Evolutionary conservation across 1,140 invertebrate genomes (phyloP), one percentile per base, ranked within the genome.

Genomic region (Pararge aegeria): DNA sequence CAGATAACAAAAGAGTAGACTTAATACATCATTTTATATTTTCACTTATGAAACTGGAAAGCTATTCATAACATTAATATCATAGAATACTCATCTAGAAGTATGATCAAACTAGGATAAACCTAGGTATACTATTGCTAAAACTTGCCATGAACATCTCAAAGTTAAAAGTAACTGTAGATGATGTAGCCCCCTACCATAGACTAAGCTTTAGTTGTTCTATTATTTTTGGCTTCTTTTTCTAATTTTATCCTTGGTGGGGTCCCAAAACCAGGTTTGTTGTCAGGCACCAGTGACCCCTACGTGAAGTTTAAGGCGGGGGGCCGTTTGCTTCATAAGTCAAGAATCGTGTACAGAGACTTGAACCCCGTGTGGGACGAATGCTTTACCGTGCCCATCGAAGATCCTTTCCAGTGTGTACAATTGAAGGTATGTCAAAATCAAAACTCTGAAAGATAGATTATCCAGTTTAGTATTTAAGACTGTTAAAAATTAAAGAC

Each of bases 231-330:
- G 64, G 79, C 83, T 89, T 86, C 61, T 86, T 87, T 63, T 77
- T 87, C 84, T 87, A 83, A 87, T 77, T 64, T 40, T 49, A 53
- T 52, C 54, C 71, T 81, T 83, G 77, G 82, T 80, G 76, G 81
- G 78, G 70, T 83, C 77, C 60, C 78, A 82, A 82, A 80, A 79
- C 78, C 85, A 91, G 90, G 86, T 64, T 84, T 89, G 72, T 89
- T 92, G 89, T 80, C 91, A 97, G 98, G 97, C 62, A 95, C 97
- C 29, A 99, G 97, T 86, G 98, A 99, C 92, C 98, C 98, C 9
- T 99, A 99, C 87, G 98, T 99, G 48, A 99, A 99, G 92, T 98
- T 99, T 89, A 98, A 98, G 91, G 92, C 95, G 44, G 95, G 94
- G 16, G 96, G 96, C 34, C 92, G 95, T 37, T 92, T 99, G 66